Evolutionary conservation across 2,797 vertebrate species (phyloP).

Genomic region (Octomys mimax): DNA sequence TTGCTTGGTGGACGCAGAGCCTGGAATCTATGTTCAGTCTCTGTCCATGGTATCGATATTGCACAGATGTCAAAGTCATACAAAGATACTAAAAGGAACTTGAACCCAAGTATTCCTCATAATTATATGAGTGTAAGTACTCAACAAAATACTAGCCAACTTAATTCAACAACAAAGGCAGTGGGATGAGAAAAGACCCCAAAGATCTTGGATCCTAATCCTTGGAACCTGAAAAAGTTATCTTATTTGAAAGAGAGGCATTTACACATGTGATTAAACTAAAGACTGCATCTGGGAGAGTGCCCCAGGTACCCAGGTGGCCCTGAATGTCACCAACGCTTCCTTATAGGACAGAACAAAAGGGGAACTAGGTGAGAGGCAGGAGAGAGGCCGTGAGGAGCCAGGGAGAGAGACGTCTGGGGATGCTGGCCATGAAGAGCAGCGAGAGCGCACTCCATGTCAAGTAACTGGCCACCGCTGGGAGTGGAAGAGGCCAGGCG

Average conservation of each 20-base stretch:
- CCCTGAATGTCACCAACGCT: neutral
- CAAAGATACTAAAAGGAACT: neutral
- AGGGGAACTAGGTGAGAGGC: neutral
- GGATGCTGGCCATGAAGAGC: neutral
- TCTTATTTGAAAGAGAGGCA: neutral
- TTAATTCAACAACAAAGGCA: neutral
- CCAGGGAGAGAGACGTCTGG: neutral
- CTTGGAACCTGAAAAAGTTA: neutral
- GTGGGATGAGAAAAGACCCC: neutral
- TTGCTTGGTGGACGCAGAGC: neutral
- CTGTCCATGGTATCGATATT: neutral
- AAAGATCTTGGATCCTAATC: neutral
- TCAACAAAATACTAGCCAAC: neutral
- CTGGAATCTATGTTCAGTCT: neutral
- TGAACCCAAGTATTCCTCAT: neutral
- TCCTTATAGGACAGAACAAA: neutral
- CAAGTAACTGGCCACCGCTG: neutral
- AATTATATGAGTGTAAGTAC: neutral
- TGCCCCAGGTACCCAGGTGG: no score
- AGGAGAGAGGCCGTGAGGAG: neutral
- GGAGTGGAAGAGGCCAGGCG: neutral
- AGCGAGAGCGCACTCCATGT: neutral
- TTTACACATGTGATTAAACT: neutral
- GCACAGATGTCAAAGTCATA: neutral
- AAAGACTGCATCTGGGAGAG: neutral